phyloP scores from a whole-genome alignment of 2,888 invertebrate species.

The Agrenia bidenticulata region DNA sequence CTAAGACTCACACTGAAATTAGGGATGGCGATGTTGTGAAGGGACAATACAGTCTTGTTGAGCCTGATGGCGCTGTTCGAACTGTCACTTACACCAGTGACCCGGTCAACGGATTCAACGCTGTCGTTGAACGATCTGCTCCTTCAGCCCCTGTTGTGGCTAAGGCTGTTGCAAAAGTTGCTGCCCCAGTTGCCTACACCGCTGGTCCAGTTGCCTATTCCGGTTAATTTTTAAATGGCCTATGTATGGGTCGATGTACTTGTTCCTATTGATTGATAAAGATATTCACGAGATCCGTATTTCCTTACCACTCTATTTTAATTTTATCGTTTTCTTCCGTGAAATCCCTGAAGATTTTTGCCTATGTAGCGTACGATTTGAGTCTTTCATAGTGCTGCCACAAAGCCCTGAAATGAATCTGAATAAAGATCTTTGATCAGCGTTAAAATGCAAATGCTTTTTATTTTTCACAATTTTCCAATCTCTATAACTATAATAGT shows the following conservation, averaged over 20 bases:
- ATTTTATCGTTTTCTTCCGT: background rate
- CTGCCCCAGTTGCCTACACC: conserved; percentile 19
- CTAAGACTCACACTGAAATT: conserved; percentile 17
- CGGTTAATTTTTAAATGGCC: background rate
- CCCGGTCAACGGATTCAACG: conserved; percentile 27
- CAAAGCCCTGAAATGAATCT: too few relatives aligned
- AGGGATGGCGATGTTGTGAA: conserved; percentile 15
- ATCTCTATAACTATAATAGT: too few relatives aligned
- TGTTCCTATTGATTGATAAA: conserved; percentile 11
- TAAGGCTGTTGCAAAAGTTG: background rate
- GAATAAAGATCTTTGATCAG: background rate
- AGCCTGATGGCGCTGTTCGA: conserved; percentile 11
- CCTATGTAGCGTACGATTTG: background rate
- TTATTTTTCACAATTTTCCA: too few relatives aligned
- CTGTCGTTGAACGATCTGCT: conserved; percentile 20
- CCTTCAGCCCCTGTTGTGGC: conserved; percentile 17
- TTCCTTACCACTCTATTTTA: conserved; percentile 1
- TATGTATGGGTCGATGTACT: background rate
- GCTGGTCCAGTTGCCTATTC: conserved; percentile 13
- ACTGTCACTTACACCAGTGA: conserved; percentile 15
- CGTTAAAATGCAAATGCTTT: too few relatives aligned
- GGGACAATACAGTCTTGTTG: conserved; percentile 17
- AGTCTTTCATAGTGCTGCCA: too few relatives aligned
- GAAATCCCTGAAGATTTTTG: background rate
- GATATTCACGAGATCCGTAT: background rate